A percentile compares a stretch with the other conserved stretches of the same genome.
These are phyloP conservation scores for Calidris pygmaea DNA, from an alignment of 2,113 vertebrate species.

Conservation along the genomic window DNA sequence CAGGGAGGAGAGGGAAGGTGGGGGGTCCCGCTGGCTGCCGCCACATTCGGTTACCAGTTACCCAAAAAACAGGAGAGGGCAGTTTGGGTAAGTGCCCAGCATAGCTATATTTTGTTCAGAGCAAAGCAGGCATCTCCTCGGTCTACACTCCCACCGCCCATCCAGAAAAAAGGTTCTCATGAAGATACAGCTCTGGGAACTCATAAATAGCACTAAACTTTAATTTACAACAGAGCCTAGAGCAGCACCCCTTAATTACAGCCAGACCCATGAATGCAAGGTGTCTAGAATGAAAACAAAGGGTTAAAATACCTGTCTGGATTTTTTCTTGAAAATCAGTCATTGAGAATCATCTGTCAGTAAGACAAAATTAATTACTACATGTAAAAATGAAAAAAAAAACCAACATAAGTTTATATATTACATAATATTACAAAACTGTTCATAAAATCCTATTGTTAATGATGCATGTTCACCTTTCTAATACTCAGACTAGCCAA, in stretches of 20 bases:
- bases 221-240: neutral
- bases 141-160: neutral
- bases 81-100: fast-evolving
- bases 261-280: neutral
- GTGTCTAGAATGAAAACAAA: constrained; percentile 53
- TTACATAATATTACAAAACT: constrained; percentile 56
- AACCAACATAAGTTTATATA: constrained; percentile 61
- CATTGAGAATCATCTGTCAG: constrained; percentile 78
- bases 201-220: neutral
- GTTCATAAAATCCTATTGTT: constrained; percentile 43
- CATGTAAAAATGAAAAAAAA: constrained; percentile 49
- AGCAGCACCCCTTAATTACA: neutral
- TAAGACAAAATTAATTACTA: constrained; percentile 77
- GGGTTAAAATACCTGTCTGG: constrained; percentile 75
- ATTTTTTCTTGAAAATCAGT: constrained; percentile 73
- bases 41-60: fast-evolving
- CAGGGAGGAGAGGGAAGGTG: neutral
- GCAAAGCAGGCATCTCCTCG: neutral
- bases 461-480: constrained; percentile 27
- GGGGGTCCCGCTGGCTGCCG: neutral
- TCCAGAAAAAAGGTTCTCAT: neutral
- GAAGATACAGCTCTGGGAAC: neutral
- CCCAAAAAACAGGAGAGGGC: neutral
- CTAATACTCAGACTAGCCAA: neutral
- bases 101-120: neutral